Base-by-base conservation (phyloP, 2,797 vertebrate genomes). In the Alosa sapidissima region DNA sequence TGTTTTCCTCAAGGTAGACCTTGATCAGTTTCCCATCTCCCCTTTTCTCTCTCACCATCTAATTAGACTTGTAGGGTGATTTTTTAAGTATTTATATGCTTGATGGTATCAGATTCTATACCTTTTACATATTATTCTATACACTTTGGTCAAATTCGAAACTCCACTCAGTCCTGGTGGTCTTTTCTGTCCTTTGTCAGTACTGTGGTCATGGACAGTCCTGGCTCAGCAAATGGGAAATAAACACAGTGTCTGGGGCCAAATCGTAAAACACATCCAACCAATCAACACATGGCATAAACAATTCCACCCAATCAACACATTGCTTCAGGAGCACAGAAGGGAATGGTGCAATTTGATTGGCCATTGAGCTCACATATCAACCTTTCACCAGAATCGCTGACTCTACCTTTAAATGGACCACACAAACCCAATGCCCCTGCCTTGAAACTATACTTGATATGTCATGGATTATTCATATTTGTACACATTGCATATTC, bases 171-270 rank as follows among this genome's bases (percentile, higher is more conserved):
- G 5, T 51, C 11, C 49, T 51, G 49, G 49, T 9, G 11, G 49
- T 9, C 49, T 58, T 19, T 19, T 14, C 52, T 55, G 52, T 55
- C 5, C 1, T 14, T 13, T 58, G 14, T 55, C 55, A 21, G 28
- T 5, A 6, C 11, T 87, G 82, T 87, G 91, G 87, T 87, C 88
- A 87, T 85, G 85, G 28, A 19, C 68, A 41, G 14, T 75, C 33
- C 68, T 75, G 33, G 33, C 33, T 68, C 68, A 41, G 68, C 13
- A 16, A 41, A 41, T 45, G 13, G 33, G 33, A 45, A 75, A 75
- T 45, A 75, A 75, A 75, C 68, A 72, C 14, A 41, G 68, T 16
- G 3, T 19, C 68, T 75, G 33, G 33, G 68, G 65, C 68, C 36
- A 68, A 68, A 8, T 13, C 62, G 41, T 2, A 19, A 75, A 75